Conservation (phyloP, 2,113 vertebrate genomes). For the Polypterus senegalus region DNA sequence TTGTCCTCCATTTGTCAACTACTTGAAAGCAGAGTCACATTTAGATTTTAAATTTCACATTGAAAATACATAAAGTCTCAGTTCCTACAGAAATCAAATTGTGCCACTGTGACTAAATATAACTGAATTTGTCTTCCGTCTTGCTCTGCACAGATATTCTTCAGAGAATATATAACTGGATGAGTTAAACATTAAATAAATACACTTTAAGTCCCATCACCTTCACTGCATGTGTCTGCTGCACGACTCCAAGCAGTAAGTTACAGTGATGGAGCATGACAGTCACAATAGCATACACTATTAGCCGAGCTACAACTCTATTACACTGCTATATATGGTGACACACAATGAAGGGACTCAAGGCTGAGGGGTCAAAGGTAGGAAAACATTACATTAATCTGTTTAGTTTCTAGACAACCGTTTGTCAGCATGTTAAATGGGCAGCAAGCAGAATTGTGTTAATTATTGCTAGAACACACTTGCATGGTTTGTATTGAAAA, state of each 20-base stretch:
- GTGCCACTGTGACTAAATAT: no score
- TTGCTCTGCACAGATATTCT: no score
- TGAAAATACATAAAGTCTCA: no score
- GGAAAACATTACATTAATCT: slow-evolving; percentile 81
- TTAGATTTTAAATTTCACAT: no score
- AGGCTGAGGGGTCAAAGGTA: slow-evolving; percentile 77
- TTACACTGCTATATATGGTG: slow-evolving; percentile 66
- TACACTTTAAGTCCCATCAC: slow-evolving; percentile 36
- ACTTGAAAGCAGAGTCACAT: no score
- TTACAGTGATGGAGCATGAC: slow-evolving; percentile 80
- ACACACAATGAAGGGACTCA: slow-evolving; percentile 72
- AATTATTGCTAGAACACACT: slow-evolving; percentile 36
- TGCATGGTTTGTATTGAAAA: no score
- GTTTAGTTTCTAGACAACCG: slow-evolving; percentile 53
- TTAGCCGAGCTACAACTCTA: slow-evolving; percentile 73
- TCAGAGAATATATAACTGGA: no score
- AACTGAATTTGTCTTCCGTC: no score
- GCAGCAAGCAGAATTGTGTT: slow-evolving; percentile 39
- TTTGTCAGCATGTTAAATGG: slow-evolving; percentile 44
- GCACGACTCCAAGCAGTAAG: slow-evolving; percentile 64
- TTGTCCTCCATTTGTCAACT: no score
- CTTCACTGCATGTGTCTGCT: slow-evolving; percentile 31
- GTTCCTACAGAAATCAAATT: no score
- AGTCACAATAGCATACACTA: slow-evolving; percentile 75
- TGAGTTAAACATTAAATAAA: no score